Evolutionary conservation across 2,888 invertebrate species (phyloP), one percentile per base, ranked within the genome.

Genomic region (Acrobasis suavella): DNA sequence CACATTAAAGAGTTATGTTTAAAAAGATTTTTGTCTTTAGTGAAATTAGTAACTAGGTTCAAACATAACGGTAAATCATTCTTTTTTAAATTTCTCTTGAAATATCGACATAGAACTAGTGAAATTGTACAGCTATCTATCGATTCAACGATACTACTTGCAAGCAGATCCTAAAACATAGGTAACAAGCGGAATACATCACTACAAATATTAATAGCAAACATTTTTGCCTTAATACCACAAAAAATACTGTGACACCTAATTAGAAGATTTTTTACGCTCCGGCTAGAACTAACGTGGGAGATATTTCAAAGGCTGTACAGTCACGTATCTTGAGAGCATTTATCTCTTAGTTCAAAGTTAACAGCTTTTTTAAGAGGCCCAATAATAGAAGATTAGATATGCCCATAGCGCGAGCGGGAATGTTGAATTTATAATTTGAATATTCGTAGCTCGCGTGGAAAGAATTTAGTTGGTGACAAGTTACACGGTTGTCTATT

Each of bases 201-300:
- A 16, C 6, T 72, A 73, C 72, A 69, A 71, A 68, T 67, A 75
- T 73, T 72, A 69, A 76, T 75, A 72, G 67, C 38, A 60, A 58
- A 50, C 61, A 65, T 67, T 70, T 69, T 64, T 54, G 62, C 42
- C 56, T 62, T 64, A 54, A 58, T 63, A 32, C 55, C 62, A 55
- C 49, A 63, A 66, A 58, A 49, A 58, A 58, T 15, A 7, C 49
- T 59, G 32, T 46, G 46, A 37, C 61, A 61, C 60, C 7, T 60
- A 61, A 61, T 54, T 61, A 61, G 51, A 15, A 32, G 61, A 62
- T 62, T 62, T 61, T 62, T 62, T 55, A 62, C 62, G 62, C 62
- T 17, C 32, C 16, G 37, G 49, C 55, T 55, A 32, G 55, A 62
- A 62, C 62, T 54, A 62, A 62, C 56, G 62, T 55, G 62, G 55